Conservation (phyloP, 30 jellyfish, hydroid and myxozoan species). For the Cassiopea xamachana region DNA sequence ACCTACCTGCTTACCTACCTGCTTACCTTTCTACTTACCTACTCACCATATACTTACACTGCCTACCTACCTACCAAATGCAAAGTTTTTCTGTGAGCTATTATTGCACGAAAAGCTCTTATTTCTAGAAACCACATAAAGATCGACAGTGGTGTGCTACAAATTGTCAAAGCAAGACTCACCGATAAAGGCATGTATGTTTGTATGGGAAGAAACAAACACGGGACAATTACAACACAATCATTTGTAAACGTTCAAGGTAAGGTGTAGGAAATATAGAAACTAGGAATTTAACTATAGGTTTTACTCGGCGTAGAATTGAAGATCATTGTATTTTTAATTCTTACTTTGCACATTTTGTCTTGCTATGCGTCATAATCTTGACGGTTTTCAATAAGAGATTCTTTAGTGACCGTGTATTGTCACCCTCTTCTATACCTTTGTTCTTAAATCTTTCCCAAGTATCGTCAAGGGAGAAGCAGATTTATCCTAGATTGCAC, state of each 20-base stretch:
- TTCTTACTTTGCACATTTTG: neutral
- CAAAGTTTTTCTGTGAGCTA: neutral
- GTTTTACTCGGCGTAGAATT: neutral
- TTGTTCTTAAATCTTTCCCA: too few species aligned
- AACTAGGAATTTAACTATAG: neutral
- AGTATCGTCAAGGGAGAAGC: too few species aligned
- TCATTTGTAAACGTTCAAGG: slow-evolving; percentile 74
- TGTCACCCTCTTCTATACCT: too few species aligned
- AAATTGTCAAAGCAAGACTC: slow-evolving; percentile 37
- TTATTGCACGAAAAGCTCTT: neutral
- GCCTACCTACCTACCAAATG: neutral
- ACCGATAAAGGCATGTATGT: slow-evolving; percentile 86
- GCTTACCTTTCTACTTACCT: too few species aligned
- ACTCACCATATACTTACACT: too few species aligned
- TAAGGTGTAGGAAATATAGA: neutral
- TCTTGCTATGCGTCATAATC: too few species aligned
- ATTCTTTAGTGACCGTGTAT: too few species aligned
- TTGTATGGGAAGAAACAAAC: slow-evolving; percentile 79
- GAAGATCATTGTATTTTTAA: too few species aligned
- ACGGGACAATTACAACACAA: slow-evolving; percentile 79
- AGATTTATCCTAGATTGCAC: too few species aligned
- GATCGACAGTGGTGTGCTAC: slow-evolving; percentile 38
- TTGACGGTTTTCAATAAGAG: too few species aligned
- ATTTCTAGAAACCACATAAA: slow-evolving; percentile 41
- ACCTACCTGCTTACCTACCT: too few species aligned